A percentile compares a stretch with the other conserved stretches of the same genome.
These are phyloP conservation scores for Chloebia gouldiae DNA, from an alignment of 2,113 vertebrate species.

Conservation along the genomic window DNA sequence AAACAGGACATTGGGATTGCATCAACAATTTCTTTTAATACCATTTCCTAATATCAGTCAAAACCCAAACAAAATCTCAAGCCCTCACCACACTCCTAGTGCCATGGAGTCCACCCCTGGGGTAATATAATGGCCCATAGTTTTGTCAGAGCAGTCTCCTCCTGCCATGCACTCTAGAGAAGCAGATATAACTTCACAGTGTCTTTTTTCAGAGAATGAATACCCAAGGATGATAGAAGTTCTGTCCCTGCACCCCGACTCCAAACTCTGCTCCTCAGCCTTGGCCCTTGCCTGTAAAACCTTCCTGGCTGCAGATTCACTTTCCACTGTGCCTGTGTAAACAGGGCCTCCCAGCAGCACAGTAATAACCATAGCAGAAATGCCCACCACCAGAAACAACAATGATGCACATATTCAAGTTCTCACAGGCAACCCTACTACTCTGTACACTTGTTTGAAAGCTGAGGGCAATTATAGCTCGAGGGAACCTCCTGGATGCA, in stretches of 20 bases:
- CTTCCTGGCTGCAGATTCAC: not conserved
- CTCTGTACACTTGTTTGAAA: not conserved
- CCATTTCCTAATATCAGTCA: not conserved
- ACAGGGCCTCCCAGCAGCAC: not conserved
- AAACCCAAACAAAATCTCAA: not conserved
- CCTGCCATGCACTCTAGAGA: not conserved
- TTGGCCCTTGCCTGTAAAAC: not conserved
- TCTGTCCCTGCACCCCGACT: rapidly evolving
- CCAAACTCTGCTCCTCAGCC: not conserved
- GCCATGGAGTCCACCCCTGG: rapidly evolving
- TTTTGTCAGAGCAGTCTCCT: not conserved
- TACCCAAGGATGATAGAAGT: not conserved
- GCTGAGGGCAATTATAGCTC: not conserved
- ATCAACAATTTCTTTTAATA: not conserved
- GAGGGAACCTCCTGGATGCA: not conserved
- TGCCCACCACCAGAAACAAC: not conserved
- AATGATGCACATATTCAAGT: not conserved
- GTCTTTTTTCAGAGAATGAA: not conserved
- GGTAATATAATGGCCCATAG: not conserved
- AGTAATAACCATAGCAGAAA: not conserved
- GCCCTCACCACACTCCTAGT: not conserved
- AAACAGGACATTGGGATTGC: not conserved
- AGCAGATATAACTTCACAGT: not conserved
- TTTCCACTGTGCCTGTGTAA: not conserved
- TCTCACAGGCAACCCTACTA: not conserved